These are phyloP conservation scores for Neomorphus geoffroyi DNA, from an alignment of 2,797 vertebrate species.

Conservation along the genomic window DNA sequence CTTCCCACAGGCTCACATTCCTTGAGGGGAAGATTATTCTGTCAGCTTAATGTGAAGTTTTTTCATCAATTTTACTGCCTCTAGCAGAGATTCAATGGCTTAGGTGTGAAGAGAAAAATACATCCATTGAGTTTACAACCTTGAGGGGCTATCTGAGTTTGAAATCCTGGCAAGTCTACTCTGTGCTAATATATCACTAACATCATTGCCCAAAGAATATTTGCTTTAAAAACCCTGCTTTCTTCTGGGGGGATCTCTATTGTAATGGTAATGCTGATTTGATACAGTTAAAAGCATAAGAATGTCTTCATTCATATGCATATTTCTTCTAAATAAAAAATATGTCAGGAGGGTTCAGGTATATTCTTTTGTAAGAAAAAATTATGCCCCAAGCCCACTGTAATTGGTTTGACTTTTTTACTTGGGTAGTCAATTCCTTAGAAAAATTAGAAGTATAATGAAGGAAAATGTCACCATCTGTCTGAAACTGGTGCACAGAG, in stretches of 20 bases:
- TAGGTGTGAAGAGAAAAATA: neutral
- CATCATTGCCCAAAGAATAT: neutral
- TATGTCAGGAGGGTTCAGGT: slow-evolving; percentile 5
- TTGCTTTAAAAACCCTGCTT: neutral
- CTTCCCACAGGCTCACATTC: neutral
- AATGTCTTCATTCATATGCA: neutral
- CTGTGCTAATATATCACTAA: neutral
- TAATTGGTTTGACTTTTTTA: slow-evolving; percentile 56
- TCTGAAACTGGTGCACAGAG: slow-evolving; percentile 17
- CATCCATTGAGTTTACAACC: neutral
- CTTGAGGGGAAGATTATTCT: neutral
- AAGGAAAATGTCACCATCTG: slow-evolving; percentile 72
- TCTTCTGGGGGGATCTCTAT: neutral
- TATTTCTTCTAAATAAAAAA: slow-evolving; percentile 30
- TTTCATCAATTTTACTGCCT: neutral
- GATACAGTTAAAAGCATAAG: neutral
- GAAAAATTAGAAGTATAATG: slow-evolving; percentile 27
- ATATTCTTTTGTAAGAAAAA: neutral
- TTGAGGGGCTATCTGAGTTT: neutral
- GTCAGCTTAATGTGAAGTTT: neutral
- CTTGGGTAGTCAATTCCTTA: slow-evolving; percentile 46
- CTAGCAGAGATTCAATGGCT: neutral
- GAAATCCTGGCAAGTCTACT: neutral
- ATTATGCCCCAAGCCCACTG: neutral
- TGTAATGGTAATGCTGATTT: neutral